phyloP scores from a whole-genome alignment of 2,797 vertebrate genomes.

The Liasis olivaceus region DNA sequence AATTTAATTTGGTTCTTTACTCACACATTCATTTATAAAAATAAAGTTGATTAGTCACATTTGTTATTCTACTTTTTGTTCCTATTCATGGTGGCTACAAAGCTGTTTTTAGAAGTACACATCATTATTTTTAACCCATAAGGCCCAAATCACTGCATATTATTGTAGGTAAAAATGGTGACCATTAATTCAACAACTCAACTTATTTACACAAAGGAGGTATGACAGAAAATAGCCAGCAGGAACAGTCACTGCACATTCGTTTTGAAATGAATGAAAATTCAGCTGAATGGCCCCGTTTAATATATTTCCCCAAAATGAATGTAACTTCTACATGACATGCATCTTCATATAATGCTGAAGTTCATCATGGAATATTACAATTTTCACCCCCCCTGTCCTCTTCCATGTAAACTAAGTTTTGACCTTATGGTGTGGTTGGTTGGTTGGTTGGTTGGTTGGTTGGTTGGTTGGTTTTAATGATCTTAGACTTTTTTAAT shows the following conservation, averaged over 20 bases:
- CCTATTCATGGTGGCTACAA: not conserved
- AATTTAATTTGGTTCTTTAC: not conserved
- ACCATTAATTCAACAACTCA: not conserved
- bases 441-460: not conserved
- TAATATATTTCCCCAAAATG: too few species aligned
- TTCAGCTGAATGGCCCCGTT: not conserved
- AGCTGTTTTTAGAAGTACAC: not conserved
- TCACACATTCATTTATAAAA: not conserved
- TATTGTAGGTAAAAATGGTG: not conserved
- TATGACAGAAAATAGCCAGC: not conserved
- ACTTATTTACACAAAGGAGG: not conserved
- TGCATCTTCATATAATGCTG: not conserved
- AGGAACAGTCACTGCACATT: not conserved
- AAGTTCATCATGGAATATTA: not conserved
- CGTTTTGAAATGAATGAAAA: not conserved
- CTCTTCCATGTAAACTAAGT: not conserved
- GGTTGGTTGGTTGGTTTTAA: not conserved
- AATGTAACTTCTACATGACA: not conserved
- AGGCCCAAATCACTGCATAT: not conserved
- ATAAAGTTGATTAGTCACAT: not conserved
- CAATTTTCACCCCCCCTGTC: not conserved
- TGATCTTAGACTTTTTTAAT: not conserved
- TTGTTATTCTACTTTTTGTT: not conserved
- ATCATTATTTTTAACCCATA: not conserved
- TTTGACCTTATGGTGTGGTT: not conserved